Conservation (phyloP, 2,113 vertebrate species). For the Clarias macrocephalus region DNA sequence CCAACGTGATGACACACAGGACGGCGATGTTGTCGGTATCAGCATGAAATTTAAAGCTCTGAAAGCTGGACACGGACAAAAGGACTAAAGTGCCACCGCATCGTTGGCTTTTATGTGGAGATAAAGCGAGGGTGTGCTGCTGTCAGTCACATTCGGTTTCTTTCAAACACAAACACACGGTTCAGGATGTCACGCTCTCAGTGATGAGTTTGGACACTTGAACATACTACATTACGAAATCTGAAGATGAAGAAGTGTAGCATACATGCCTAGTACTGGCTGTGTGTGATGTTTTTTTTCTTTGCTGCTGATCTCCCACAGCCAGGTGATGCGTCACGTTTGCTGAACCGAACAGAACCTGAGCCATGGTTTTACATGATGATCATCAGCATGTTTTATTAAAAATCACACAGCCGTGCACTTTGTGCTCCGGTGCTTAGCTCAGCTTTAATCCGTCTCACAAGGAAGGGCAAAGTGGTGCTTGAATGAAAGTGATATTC, state of each 20-base stretch:
- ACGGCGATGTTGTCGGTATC: neutral
- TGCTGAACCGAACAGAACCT: conserved; percentile 12
- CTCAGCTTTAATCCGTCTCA: neutral
- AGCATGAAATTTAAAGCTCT: neutral
- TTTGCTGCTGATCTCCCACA: conserved; percentile 1
- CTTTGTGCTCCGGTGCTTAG: neutral
- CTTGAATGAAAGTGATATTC: too few species aligned
- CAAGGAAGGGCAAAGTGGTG: neutral
- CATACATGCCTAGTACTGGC: neutral
- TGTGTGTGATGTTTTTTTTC: neutral
- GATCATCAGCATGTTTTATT: conserved; percentile 32
- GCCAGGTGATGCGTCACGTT: conserved; percentile 18
- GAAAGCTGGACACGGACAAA: neutral
- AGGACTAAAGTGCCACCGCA: neutral
- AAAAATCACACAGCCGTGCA: neutral
- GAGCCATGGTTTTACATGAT: neutral
- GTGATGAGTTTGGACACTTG: neutral
- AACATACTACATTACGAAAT: neutral
- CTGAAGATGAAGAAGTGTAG: neutral
- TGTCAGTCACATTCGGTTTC: neutral
- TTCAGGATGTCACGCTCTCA: neutral
- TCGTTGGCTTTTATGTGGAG: neutral
- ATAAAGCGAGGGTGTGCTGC: neutral
- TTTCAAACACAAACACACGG: neutral
- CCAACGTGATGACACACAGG: neutral